Evolutionary conservation across 2,113 vertebrate genomes (phyloP).

Genomic region (Accipiter cooperii): DNA sequence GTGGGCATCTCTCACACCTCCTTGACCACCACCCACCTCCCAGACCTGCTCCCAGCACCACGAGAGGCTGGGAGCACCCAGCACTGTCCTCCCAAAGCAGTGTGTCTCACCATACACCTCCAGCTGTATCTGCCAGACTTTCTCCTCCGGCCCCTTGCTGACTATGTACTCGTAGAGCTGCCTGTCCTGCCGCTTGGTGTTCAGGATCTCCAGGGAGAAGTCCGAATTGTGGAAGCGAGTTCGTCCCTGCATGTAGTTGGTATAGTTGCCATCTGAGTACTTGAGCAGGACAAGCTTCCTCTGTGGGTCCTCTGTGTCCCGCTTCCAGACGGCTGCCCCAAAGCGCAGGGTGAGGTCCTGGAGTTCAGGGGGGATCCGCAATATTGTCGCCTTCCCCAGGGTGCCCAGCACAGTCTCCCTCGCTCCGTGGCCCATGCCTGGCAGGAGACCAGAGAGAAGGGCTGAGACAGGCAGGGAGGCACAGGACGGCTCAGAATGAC

Average conservation of each 20-base stretch:
- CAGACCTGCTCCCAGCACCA: not conserved
- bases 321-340: not conserved
- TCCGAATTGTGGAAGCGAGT: not conserved
- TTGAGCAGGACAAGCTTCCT: not conserved
- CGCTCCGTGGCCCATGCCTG: not conserved
- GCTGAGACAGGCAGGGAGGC: not conserved
- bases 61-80: not conserved
- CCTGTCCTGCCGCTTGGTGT: not conserved
- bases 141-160: not conserved
- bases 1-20: not conserved
- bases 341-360: rapidly evolving
- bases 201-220: conserved; percentile 25
- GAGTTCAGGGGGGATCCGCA: not conserved
- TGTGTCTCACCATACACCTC: not conserved
- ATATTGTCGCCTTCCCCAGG: not conserved
- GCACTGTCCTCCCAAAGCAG: rapidly evolving
- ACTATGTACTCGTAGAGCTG: not conserved
- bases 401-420: not conserved
- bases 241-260: not conserved
- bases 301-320: not conserved
- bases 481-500: rapidly evolving
- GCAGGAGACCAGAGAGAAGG: not conserved
- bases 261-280: rapidly evolving
- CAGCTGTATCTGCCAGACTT: not conserved
- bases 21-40: not conserved